Conservation (phyloP, 2,888 invertebrate species). For the Lycocerus yunnanus region DNA sequence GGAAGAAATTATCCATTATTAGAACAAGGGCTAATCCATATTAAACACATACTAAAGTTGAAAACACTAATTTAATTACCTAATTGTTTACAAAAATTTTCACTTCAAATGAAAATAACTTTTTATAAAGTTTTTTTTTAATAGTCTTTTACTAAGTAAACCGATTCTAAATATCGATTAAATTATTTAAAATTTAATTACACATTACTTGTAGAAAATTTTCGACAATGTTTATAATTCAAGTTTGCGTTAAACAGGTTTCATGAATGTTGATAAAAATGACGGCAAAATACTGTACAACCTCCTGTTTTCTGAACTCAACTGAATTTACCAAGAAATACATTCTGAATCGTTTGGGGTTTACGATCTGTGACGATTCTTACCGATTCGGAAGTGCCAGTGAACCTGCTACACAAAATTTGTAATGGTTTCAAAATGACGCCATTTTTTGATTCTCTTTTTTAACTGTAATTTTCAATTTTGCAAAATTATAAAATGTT, state of each 20-base stretch:
- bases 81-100: not conserved
- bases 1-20: constrained; percentile 17
- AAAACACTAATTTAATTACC: constrained; percentile 7
- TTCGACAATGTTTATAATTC: constrained; percentile 9
- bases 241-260: constrained; percentile 18
- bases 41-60: constrained; percentile 19
- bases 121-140: not conserved
- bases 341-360: constrained; percentile 22
- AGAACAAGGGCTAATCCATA: constrained; percentile 19
- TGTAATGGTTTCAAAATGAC: not conserved
- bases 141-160: not conserved
- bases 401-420: constrained; percentile 26
- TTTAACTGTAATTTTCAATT: not conserved
- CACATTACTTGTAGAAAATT: not conserved
- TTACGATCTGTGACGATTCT: constrained; percentile 20
- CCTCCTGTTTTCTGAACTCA: constrained; percentile 19
- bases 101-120: not conserved
- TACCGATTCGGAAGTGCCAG: constrained; percentile 19
- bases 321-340: constrained; percentile 18
- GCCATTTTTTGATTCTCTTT: constrained; percentile 4
- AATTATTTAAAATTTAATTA: not conserved
- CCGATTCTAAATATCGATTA: not conserved
- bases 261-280: constrained; percentile 7
- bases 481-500: not conserved
- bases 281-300: not conserved